A percentile compares a stretch with the other conserved stretches of the same genome.
These are phyloP conservation scores for Cyrtorhinus lividipennis DNA, from an alignment of 1,140 invertebrate species.

Conservation along the genomic window DNA sequence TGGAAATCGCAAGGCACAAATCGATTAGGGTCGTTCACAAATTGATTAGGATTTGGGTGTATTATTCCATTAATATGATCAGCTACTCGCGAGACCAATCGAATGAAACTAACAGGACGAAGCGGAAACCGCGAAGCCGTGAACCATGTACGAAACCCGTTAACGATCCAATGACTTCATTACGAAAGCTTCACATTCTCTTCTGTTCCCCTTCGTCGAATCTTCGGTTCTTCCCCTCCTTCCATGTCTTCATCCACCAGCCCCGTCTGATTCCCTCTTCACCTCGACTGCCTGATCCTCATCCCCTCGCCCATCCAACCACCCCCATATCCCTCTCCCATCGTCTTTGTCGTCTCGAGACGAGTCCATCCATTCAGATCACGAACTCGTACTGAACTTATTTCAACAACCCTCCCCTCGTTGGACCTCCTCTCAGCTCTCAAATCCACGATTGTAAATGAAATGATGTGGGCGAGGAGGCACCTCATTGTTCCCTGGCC, in stretches of 20 bases:
- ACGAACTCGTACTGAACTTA: background rate
- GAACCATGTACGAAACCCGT: conserved; percentile 1
- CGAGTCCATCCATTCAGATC: conserved; percentile 2
- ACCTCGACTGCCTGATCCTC: background rate
- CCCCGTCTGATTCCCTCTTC: background rate
- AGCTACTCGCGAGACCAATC: no score
- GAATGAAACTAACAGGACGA: background rate
- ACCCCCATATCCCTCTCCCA: no score
- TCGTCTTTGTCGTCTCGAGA: conserved; percentile 1
- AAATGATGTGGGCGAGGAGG: no score
- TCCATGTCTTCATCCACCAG: background rate
- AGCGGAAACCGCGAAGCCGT: background rate
- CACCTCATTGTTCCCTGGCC: no score
- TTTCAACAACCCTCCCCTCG: background rate
- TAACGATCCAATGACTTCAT: conserved; percentile 10
- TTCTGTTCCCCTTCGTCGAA: background rate
- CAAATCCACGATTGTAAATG: no score
- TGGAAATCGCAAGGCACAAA: no score
- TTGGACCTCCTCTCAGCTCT: background rate
- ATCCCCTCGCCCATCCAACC: no score
- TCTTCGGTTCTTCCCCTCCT: background rate
- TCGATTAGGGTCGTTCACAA: no score
- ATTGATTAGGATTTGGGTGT: no score
- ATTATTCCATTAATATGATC: no score
- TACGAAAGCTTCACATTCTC: background rate